These are phyloP conservation scores for Elaphurus davidianus DNA, from an alignment of 2,113 vertebrate species.

Conservation along the genomic window DNA sequence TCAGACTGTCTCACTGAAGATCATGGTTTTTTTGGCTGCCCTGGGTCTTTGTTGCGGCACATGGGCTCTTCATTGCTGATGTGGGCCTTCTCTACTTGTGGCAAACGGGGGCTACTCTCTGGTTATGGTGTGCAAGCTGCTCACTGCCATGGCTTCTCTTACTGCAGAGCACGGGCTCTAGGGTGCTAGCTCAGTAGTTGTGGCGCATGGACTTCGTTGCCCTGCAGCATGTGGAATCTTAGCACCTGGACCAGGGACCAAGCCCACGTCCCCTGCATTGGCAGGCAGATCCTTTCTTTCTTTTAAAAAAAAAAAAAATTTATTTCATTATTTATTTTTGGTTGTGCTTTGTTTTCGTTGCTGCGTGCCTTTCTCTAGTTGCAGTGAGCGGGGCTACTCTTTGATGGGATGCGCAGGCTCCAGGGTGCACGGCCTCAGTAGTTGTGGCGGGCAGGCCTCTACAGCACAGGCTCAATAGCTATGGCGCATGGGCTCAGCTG, in stretches of 20 bases:
- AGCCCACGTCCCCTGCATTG: neutral
- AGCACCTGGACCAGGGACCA: neutral
- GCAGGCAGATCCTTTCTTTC: neutral
- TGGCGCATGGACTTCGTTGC: neutral
- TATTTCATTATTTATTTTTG: neutral
- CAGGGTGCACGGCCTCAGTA: neutral
- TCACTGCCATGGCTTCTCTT: neutral
- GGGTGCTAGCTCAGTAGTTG: neutral
- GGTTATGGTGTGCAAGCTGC: neutral
- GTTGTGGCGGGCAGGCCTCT: neutral
- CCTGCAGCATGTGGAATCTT: neutral
- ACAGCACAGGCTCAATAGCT: neutral
- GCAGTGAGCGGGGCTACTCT: neutral
- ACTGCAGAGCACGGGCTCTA: neutral
- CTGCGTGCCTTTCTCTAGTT: neutral
- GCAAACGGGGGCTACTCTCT: neutral
- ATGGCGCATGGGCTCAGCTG: neutral
- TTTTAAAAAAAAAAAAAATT: neutral
- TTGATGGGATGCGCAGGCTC: neutral
- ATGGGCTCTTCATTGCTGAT: neutral
- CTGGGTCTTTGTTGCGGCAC: neutral
- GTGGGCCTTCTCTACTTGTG: neutral
- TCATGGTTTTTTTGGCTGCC: neutral
- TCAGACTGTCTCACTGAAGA: neutral
- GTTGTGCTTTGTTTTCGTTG: neutral